Percentiles rank a stretch among this genome's conserved stretches.
Conservation (phyloP, 1,140 invertebrate species). For the Anthonomus grandis region DNA sequence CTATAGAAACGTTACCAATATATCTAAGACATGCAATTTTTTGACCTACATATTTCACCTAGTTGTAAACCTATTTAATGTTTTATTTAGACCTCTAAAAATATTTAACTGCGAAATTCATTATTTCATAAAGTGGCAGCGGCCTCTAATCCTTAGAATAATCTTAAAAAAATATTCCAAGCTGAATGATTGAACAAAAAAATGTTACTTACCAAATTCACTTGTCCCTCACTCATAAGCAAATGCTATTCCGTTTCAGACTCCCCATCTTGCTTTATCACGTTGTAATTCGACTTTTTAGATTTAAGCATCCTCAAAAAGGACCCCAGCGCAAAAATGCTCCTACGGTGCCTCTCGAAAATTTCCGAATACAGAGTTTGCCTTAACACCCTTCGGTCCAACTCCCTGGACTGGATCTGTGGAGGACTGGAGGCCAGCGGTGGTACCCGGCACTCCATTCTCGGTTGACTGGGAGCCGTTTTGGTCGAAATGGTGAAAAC, state of each 20-base stretch:
- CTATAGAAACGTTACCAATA: too few relatives aligned
- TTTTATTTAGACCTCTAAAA: too few relatives aligned
- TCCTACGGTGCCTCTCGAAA: conserved; percentile 72
- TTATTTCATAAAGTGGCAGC: too few relatives aligned
- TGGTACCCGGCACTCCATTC: conserved; percentile 37
- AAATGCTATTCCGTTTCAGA: conserved; percentile 34
- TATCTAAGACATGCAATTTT: too few relatives aligned
- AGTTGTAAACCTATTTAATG: too few relatives aligned
- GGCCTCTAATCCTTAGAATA: too few relatives aligned
- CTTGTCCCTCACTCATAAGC: too few relatives aligned
- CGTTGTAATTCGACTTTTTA: conserved; percentile 77
- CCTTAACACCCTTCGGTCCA: conserved; percentile 66
- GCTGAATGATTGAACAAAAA: too few relatives aligned
- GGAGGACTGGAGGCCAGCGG: conserved; percentile 7
- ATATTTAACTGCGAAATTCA: too few relatives aligned
- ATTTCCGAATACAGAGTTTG: conserved; percentile 78
- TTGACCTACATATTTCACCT: too few relatives aligned
- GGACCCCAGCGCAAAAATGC: conserved; percentile 74
- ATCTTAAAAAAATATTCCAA: too few relatives aligned
- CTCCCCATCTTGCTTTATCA: conserved; percentile 61
- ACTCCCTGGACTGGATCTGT: conserved; percentile 34
- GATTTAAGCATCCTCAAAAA: conserved; percentile 76
- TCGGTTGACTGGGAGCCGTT: conserved; percentile 16
- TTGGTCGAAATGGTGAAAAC: conserved; percentile 10
- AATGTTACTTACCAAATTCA: too few relatives aligned